Evolutionary conservation across 2,113 vertebrate species (phyloP).

Genomic region (Chlamydotis undulata): DNA sequence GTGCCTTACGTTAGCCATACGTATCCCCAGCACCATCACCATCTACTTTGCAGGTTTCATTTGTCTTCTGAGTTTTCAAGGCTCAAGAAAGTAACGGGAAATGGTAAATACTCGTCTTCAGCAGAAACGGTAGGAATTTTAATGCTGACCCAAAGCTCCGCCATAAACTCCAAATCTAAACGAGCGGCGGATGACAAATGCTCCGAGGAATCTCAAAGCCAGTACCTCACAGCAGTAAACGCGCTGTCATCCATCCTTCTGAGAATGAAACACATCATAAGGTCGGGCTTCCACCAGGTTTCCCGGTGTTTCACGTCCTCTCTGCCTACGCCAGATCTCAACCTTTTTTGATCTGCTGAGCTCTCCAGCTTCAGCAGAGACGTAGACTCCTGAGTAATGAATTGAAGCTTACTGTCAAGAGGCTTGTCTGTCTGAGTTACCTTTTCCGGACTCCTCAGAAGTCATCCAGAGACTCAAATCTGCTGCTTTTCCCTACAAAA

Average conservation of each 20-base stretch:
- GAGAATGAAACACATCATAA: neutral
- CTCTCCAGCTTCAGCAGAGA: neutral
- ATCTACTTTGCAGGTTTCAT: neutral
- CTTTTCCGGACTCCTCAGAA: neutral
- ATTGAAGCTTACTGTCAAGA: neutral
- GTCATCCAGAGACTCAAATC: neutral
- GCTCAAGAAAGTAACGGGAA: neutral
- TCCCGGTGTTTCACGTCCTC: neutral
- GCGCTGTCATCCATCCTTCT: neutral
- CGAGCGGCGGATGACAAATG: fast-evolving
- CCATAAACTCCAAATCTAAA: neutral
- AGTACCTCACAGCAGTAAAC: neutral
- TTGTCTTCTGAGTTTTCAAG: neutral
- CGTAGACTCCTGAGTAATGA: neutral
- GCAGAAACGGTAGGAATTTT: neutral
- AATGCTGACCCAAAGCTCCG: neutral
- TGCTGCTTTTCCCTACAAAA: neutral
- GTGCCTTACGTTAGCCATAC: fast-evolving
- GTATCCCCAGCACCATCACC: neutral
- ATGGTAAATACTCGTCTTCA: neutral
- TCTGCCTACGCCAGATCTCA: neutral
- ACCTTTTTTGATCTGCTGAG: neutral
- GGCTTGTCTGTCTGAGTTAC: neutral
- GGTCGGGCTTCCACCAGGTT: neutral
- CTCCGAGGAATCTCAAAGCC: neutral